Evolutionary conservation across 2,113 vertebrate species (phyloP), one percentile per base, ranked within the genome.

Genomic region (Sphaerodactylus townsendi): DNA sequence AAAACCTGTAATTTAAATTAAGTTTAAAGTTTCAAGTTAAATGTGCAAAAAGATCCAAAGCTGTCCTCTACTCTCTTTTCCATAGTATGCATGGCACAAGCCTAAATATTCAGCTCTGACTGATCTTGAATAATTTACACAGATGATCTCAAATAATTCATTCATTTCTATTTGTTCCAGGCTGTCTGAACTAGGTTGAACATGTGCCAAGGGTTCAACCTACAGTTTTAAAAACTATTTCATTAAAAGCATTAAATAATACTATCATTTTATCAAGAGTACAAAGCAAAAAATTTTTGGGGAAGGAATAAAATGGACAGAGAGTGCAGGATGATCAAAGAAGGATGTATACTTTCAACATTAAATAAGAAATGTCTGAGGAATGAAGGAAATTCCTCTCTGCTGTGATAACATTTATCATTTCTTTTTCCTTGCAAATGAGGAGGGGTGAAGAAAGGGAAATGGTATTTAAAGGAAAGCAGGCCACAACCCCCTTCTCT

Each of bases 311-410:
- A 88, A 19, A 79, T 74, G 70, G 50, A 72, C 37, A 85, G 74
- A 78, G 70, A 72, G 66, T 21, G 68, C 64, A 72, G 15, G 68
- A 88, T 91, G 86, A 88, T 89, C 71, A 91, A 94, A 94, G 86
- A 21, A 88, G 68, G 11, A 89, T 73, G 46, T 30, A 68, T 5
- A 74, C 81, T 92, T 94, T 82, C 85, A 91, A 35, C 37, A 81
- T 91, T 92, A 78, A 84, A 70, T 91, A 88, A 84, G 86, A 93
- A 92, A 76, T 35, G 7, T 81, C 7, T 90, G 87, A 89, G 79
- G 86, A 91, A 82, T 84, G 78, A 93, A 89, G 89, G 90, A 90
- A 89, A 91, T 88, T 91, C 82, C 83, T 91, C 53, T 82, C 71
- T 84, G 84, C 75, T 86, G 2, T 88, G 50, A 89, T 87, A 87